Evolutionary conservation across 2,888 invertebrate genomes (phyloP).

Genomic region (Trachelus iudaicus): DNA sequence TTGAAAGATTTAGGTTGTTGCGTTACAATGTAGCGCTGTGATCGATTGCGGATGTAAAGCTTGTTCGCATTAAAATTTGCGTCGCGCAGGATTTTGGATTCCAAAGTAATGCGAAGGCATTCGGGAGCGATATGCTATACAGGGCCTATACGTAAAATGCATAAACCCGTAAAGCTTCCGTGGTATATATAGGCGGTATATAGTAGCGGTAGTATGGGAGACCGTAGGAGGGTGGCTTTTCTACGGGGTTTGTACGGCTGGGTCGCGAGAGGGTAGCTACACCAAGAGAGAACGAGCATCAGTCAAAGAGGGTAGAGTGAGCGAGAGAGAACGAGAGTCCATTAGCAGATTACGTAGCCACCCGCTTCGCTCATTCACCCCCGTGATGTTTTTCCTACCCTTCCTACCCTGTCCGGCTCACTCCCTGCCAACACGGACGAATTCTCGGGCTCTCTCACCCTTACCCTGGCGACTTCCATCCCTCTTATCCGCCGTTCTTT

Average conservation of each 20-base stretch:
- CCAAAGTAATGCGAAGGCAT: not conserved
- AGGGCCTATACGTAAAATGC: not conserved
- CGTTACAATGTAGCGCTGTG: not conserved
- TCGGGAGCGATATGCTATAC: not conserved
- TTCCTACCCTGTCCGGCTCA: conserved; percentile 36
- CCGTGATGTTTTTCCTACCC: conserved; percentile 52
- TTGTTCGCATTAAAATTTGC: not conserved
- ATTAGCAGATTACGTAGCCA: conserved; percentile 65
- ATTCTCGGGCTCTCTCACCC: not conserved
- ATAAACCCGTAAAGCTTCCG: not conserved
- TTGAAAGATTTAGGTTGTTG: not conserved
- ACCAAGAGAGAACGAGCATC: not conserved
- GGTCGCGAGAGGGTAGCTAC: not conserved
- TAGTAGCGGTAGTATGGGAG: not conserved
- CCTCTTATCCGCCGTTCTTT: not conserved
- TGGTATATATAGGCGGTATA: not conserved
- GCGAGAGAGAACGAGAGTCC: conserved; percentile 51
- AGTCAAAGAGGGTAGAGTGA: conserved; percentile 30
- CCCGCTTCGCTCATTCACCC: conserved; percentile 58
- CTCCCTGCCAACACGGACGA: not conserved
- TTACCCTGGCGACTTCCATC: not conserved
- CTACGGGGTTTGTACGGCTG: not conserved
- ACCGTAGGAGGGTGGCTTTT: not conserved
- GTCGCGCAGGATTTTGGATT: not conserved
- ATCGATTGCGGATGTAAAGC: not conserved